phyloP scores from a whole-genome alignment of 2,888 invertebrate species.

The Lathronympha strigana region DNA sequence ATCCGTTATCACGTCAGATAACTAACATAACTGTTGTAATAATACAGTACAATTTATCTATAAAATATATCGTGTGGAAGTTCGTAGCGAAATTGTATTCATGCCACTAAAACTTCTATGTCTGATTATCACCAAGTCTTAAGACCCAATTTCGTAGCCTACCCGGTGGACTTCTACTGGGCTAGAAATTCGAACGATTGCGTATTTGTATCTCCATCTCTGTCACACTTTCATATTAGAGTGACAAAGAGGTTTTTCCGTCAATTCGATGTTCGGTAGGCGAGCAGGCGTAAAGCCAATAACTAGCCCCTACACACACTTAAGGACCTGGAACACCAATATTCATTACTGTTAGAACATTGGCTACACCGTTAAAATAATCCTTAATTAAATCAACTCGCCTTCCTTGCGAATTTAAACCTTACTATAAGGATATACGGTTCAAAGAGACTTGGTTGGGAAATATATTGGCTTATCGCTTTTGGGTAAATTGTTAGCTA shows the following conservation, averaged over 20 bases:
- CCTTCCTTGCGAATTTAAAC: background rate
- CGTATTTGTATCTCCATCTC: no score
- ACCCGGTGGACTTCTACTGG: background rate
- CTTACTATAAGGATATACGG: background rate
- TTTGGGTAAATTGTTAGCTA: conserved; percentile 14
- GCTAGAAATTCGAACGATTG: no score
- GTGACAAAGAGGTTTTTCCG: no score
- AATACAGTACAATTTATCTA: no score
- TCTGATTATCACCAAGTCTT: background rate
- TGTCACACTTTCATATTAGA: no score
- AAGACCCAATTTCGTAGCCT: background rate
- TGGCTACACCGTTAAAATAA: conserved; percentile 21
- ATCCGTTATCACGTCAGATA: no score
- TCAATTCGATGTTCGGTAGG: no score
- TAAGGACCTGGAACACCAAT: conserved; percentile 17
- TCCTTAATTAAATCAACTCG: conserved; percentile 28
- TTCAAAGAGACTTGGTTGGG: background rate
- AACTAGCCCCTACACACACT: conserved; percentile 13
- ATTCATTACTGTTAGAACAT: conserved; percentile 27
- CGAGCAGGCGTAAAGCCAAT: conserved; percentile 4
- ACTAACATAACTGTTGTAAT: no score
- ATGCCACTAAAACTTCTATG: no score
- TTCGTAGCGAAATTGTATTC: no score
- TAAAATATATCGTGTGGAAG: no score
- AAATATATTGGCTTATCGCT: conserved; percentile 26